Percentiles rank a stretch among this genome's conserved stretches.
These are phyloP conservation scores for Nematostella vectensis DNA, from an alignment of 92 coral and sea anemone species.

Conservation along the genomic window DNA sequence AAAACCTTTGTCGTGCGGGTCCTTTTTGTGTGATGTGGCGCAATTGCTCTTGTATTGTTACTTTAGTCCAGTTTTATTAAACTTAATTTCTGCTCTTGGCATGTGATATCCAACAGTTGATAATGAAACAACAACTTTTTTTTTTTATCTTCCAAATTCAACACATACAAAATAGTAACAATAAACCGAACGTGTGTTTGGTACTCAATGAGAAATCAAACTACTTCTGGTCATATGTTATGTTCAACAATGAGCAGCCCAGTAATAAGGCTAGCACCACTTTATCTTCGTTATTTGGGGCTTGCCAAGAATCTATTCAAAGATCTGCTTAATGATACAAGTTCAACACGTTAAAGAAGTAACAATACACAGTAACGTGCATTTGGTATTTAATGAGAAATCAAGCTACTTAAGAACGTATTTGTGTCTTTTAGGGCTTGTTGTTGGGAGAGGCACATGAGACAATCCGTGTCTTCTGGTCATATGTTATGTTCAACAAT, in stretches of 20 bases:
- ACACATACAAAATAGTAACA: background rate
- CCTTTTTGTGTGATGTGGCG: no score
- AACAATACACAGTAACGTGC: background rate
- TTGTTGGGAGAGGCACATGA: slow-evolving; percentile 5
- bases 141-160: no score
- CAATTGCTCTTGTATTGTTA: no score
- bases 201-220: background rate
- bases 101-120: background rate
- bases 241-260: background rate
- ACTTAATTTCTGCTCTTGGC: background rate
- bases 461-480: slow-evolving; percentile 1
- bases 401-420: background rate
- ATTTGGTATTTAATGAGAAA: background rate
- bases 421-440: background rate
- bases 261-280: slow-evolving; percentile 3
- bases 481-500: background rate
- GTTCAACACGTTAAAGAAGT: background rate
- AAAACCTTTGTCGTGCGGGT: no score
- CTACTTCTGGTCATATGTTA: background rate
- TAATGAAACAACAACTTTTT: no score
- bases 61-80: no score
- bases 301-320: slow-evolving; percentile 3
- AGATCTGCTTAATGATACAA: no score
- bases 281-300: slow-evolving; percentile 9
- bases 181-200: no score